phyloP scores from a whole-genome alignment of 1,140 invertebrate species.

The Gonatopus flavifemur region DNA sequence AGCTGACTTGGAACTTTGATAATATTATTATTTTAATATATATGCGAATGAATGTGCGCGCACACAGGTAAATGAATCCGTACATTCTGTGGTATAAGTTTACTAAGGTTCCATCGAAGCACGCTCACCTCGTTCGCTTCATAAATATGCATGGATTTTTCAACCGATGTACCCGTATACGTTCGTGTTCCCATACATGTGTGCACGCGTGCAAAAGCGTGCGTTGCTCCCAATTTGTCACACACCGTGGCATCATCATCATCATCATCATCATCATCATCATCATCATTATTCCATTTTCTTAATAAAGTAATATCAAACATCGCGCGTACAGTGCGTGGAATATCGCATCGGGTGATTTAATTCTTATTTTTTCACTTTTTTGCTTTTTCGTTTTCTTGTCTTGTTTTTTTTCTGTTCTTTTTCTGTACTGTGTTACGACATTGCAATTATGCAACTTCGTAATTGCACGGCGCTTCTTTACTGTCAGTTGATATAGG shows the following conservation, averaged over 20 bases:
- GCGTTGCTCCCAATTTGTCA: slow-evolving; percentile 59
- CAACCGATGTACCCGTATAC: too few relatives aligned
- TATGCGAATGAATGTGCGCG: too few relatives aligned
- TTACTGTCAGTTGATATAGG: slow-evolving; percentile 14
- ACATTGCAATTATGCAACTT: slow-evolving; percentile 47
- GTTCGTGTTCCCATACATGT: too few relatives aligned
- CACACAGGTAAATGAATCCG: too few relatives aligned
- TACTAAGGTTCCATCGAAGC: slow-evolving; percentile 34
- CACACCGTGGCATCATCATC: slow-evolving; percentile 56
- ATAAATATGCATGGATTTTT: slow-evolving; percentile 55
- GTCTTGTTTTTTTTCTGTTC: slow-evolving; percentile 1
- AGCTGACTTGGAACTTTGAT: too few relatives aligned
- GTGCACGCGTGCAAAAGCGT: slow-evolving; percentile 40
- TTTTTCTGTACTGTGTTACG: slow-evolving; percentile 24
- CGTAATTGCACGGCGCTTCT: slow-evolving; percentile 47
- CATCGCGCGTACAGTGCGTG: slow-evolving; percentile 8
- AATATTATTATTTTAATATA: too few relatives aligned
- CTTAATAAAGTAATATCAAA: slow-evolving; percentile 54
- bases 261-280: too few relatives aligned
- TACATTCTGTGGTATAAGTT: too few relatives aligned
- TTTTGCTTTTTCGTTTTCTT: slow-evolving; percentile 8
- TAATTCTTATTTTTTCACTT: too few relatives aligned
- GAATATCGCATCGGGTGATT: slow-evolving; percentile 32
- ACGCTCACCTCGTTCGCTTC: slow-evolving; percentile 23
- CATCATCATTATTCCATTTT: slow-evolving; percentile 58